Percentiles rank a stretch among this genome's conserved stretches.
These are phyloP conservation scores for Morpho helenor DNA, from an alignment of 2,888 invertebrate genomes.

Conservation along the genomic window DNA sequence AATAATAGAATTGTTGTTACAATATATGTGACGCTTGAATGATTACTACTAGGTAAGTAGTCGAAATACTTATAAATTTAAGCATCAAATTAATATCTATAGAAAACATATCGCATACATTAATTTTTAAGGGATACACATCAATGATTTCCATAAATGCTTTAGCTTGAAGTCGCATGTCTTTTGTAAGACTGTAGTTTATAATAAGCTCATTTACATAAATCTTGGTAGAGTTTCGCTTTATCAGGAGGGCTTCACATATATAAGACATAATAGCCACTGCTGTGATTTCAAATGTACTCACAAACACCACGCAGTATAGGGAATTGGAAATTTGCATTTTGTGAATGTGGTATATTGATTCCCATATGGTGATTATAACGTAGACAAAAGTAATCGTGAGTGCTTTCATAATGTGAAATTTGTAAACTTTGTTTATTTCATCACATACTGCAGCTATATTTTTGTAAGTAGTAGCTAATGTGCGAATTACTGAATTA, in stretches of 20 bases:
- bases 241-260: slow-evolving; percentile 43
- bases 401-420: slow-evolving; percentile 51
- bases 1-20: slow-evolving; percentile 23
- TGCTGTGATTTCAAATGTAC: slow-evolving; percentile 20
- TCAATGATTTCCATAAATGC: slow-evolving; percentile 56
- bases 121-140: slow-evolving; percentile 43
- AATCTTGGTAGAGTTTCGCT: slow-evolving; percentile 44
- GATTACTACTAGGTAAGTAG: slow-evolving; percentile 59
- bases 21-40: slow-evolving; percentile 55
- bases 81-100: slow-evolving; percentile 56
- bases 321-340: slow-evolving; percentile 28
- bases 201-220: slow-evolving; percentile 55
- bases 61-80: slow-evolving; percentile 58
- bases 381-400: slow-evolving; percentile 48
- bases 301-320: slow-evolving; percentile 29
- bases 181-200: slow-evolving; percentile 48
- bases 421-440: slow-evolving; percentile 50
- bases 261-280: slow-evolving; percentile 37
- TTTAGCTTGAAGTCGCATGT: slow-evolving; percentile 53
- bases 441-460: slow-evolving; percentile 44
- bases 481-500: slow-evolving; percentile 43
- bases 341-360: slow-evolving; percentile 40
- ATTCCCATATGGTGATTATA: slow-evolving; percentile 50
- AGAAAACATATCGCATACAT: slow-evolving; percentile 52
- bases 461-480: slow-evolving; percentile 43